These are phyloP conservation scores for Aurelia aurita DNA, from an alignment of 30 jellyfish, hydroid and myxozoan genomes.

Conservation along the genomic window DNA sequence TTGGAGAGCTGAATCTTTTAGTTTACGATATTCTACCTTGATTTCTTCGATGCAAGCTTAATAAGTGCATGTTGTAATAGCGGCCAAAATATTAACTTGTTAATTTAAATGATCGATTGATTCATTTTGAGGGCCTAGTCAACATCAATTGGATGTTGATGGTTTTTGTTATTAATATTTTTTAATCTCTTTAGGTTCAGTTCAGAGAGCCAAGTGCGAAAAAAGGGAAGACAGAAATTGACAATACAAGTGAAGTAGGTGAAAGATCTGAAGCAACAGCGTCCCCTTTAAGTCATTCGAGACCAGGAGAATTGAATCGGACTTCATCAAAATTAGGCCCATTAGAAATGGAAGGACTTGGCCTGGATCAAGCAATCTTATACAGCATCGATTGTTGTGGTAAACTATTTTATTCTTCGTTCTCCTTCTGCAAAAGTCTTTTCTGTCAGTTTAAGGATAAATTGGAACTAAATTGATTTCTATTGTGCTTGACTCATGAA, in stretches of 20 bases:
- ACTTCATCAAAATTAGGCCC: constrained; percentile 31
- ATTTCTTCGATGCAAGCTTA: no score
- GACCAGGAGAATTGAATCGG: constrained; percentile 19
- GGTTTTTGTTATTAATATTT: neutral
- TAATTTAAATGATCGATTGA: no score
- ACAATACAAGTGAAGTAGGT: constrained; percentile 15
- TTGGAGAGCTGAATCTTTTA: no score
- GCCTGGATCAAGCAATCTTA: constrained; percentile 87
- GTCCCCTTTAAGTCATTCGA: constrained; percentile 13
- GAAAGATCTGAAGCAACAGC: constrained; percentile 39
- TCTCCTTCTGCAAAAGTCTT: neutral
- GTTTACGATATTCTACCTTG: no score
- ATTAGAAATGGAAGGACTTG: constrained; percentile 82
- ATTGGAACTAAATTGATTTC: no score
- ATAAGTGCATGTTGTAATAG: no score
- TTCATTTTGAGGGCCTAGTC: no score
- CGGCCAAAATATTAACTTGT: no score
- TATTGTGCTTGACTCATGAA: no score
- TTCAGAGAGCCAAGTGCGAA: constrained; percentile 66
- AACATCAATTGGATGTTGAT: no score
- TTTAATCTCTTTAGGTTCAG: constrained; percentile 23
- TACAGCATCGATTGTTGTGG: constrained; percentile 91
- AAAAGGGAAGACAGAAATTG: constrained; percentile 71
- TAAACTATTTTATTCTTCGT: constrained; percentile 26
- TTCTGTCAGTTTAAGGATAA: no score